Evolutionary conservation across 2,797 vertebrate genomes (phyloP).

Genomic region (Clarias pachynema): DNA sequence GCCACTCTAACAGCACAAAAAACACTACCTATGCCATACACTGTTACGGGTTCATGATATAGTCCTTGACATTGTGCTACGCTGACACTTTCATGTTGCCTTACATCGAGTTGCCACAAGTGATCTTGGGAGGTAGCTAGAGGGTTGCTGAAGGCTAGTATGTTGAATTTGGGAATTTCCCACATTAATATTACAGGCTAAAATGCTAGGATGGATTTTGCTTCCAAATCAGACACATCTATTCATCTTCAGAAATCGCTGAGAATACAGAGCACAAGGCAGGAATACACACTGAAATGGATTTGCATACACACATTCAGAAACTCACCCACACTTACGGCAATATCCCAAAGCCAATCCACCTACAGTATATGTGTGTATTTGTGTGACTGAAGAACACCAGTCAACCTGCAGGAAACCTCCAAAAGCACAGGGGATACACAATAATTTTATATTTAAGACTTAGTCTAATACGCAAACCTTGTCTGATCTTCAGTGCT

Average conservation of each 20-base stretch:
- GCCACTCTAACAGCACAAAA: background rate
- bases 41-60: background rate
- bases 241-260: background rate
- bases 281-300: background rate
- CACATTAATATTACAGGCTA: background rate
- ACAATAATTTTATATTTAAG: background rate
- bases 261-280: background rate
- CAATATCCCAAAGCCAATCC: background rate
- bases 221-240: background rate
- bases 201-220: background rate
- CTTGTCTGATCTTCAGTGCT: no score
- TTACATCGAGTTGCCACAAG: constrained; percentile 26
- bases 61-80: constrained; percentile 22
- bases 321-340: background rate
- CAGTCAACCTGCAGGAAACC: background rate
- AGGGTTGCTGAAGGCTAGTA: constrained; percentile 24
- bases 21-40: background rate
- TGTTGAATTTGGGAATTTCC: background rate
- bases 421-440: background rate
- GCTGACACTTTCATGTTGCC: background rate
- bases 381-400: background rate
- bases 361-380: background rate
- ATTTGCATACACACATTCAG: no score
- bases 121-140: background rate
- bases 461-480: no score